phyloP scores from a whole-genome alignment of 2,888 invertebrate species.

The Bellardia pandia region DNA sequence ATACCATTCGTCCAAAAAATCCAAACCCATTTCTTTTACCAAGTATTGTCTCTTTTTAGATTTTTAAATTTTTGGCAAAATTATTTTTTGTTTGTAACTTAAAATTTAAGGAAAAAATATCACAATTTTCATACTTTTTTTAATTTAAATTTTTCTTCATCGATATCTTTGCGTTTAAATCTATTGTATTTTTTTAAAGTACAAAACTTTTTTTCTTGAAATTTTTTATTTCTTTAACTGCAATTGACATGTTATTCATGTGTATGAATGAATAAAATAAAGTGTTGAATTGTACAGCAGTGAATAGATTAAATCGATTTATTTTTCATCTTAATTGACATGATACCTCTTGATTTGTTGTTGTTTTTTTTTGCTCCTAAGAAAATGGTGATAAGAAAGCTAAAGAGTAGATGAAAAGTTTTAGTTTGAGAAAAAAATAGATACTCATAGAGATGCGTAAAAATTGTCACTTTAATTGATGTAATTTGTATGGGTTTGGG shows the following conservation, averaged over 20 bases:
- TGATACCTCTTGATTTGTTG: conserved; percentile 31
- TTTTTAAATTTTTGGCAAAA: background rate
- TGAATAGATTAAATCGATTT: conserved; percentile 53
- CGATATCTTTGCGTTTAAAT: conserved; percentile 8
- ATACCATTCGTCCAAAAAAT: conserved; percentile 84
- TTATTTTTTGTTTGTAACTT: conserved; percentile 38
- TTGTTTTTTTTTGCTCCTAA: background rate
- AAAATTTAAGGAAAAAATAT: conserved; percentile 45
- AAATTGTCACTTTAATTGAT: background rate
- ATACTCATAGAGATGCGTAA: conserved; percentile 7
- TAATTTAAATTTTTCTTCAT: conserved; percentile 21
- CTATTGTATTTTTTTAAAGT: conserved; percentile 27
- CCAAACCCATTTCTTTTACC: conserved; percentile 76
- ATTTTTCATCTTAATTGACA: conserved; percentile 54
- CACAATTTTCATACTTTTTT: conserved; percentile 35
- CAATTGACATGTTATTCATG: conserved; percentile 59
- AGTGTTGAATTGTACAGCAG: conserved; percentile 48
- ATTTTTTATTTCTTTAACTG: conserved; percentile 25
- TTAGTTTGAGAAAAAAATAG: background rate
- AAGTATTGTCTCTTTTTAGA: conserved; percentile 29
- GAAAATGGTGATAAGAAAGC: conserved; percentile 5
- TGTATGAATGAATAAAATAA: conserved; percentile 33
- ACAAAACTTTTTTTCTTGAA: background rate
- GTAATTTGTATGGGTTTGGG: no score
- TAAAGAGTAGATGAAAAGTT: background rate